Evolutionary conservation across 2,113 vertebrate genomes (phyloP).

Genomic region (Heterotis niloticus): DNA sequence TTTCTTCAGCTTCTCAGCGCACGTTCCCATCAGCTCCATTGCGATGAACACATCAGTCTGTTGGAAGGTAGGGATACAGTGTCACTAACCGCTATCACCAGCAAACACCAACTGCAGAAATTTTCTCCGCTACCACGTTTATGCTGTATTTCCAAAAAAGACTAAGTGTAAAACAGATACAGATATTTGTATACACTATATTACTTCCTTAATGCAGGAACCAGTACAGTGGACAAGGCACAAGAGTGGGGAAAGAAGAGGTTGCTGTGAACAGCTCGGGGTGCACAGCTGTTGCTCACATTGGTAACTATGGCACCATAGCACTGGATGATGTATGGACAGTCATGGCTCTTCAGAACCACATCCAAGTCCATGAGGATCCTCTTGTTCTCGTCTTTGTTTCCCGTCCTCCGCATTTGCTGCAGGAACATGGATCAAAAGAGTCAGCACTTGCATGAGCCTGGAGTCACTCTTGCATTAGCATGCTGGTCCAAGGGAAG

Average conservation of each 20-base stretch:
- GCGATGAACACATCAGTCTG: conserved; percentile 94
- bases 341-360: conserved; percentile 91
- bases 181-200: too few species aligned
- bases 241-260: background rate
- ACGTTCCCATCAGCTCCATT: conserved; percentile 94
- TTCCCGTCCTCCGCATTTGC: conserved; percentile 95
- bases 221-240: background rate
- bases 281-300: conserved; percentile 55
- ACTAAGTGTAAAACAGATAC: too few species aligned
- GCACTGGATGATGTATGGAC: conserved; percentile 93
- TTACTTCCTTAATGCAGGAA: background rate
- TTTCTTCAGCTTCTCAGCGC: conserved; percentile 92
- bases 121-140: too few species aligned
- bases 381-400: conserved; percentile 91
- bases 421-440: conserved; percentile 41
- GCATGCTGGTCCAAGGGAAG: background rate
- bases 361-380: conserved; percentile 94
- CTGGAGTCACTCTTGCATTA: background rate
- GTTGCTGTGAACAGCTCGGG: background rate
- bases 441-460: too few species aligned
- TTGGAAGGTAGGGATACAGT: background rate
- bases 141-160: too few species aligned
- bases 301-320: conserved; percentile 93
- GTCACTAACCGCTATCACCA: background rate
- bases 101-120: too few species aligned